A percentile compares a stretch with the other conserved stretches of the same genome.
Conservation (phyloP, 2,797 vertebrate genomes). For the Streptopelia turtur region DNA sequence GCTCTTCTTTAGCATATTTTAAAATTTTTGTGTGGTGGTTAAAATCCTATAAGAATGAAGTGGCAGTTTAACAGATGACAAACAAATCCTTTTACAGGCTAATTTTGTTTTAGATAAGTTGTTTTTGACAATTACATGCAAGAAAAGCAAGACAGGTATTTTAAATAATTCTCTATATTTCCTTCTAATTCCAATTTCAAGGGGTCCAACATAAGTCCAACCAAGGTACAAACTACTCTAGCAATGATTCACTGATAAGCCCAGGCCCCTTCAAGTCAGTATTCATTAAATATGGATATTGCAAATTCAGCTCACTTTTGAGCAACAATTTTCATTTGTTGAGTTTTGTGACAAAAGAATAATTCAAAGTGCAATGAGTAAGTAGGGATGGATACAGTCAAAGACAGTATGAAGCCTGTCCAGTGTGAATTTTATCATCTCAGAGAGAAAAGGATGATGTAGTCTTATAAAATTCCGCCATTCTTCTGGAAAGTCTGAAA, state of each 20-base stretch:
- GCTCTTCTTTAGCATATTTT: background rate
- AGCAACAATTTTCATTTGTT: background rate
- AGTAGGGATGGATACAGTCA: background rate
- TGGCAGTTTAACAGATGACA: background rate
- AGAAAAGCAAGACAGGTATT: background rate
- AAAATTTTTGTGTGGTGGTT: background rate
- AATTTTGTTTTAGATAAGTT: background rate
- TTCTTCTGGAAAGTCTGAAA: slow-evolving; percentile 28
- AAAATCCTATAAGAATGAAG: background rate
- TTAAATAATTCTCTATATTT: background rate
- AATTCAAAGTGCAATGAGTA: background rate
- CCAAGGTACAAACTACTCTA: background rate
- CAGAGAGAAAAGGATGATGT: background rate
- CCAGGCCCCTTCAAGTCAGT: background rate
- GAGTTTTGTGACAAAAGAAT: background rate
- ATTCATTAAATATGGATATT: background rate
- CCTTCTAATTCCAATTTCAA: background rate
- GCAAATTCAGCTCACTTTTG: background rate
- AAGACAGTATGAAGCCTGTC: background rate
- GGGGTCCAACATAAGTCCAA: background rate
- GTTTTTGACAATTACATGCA: background rate
- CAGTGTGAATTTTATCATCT: background rate
- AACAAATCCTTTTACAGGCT: background rate
- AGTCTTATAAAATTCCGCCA: background rate
- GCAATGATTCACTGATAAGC: background rate